Evolutionary conservation across 2,888 invertebrate species (phyloP).

Genomic region (Drosophila emarginata): DNA sequence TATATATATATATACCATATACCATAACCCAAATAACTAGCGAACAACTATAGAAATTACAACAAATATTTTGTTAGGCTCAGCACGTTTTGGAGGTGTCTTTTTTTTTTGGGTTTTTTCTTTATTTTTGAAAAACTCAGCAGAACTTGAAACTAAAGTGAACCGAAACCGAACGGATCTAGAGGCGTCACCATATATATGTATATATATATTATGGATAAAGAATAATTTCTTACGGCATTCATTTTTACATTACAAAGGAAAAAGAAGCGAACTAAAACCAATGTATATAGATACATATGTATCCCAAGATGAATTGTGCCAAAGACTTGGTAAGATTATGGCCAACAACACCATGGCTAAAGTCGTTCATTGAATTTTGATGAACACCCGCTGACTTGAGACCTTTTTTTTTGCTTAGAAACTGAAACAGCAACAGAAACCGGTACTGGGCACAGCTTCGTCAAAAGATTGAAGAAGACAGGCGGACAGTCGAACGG

Average conservation of each 20-base stretch:
- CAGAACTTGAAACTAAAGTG: slow-evolving; percentile 27
- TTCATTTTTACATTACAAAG: slow-evolving; percentile 64
- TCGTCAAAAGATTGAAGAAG: slow-evolving; percentile 12
- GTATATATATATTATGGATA: not conserved
- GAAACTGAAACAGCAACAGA: slow-evolving; percentile 38
- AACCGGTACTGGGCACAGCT: slow-evolving; percentile 57
- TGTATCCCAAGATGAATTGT: slow-evolving; percentile 54
- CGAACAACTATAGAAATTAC: slow-evolving; percentile 22
- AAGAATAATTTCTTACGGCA: slow-evolving; percentile 20
- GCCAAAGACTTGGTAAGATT: slow-evolving; percentile 30
- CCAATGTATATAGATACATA: slow-evolving; percentile 12
- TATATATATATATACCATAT: slow-evolving; percentile 23
- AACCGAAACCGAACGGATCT: slow-evolving; percentile 4
- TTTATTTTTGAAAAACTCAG: slow-evolving; percentile 36
- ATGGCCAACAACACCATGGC: not conserved
- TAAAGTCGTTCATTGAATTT: slow-evolving; percentile 61
- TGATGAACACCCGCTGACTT: slow-evolving; percentile 71
- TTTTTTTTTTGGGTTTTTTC: slow-evolving; percentile 14
- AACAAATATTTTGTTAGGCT: slow-evolving; percentile 66
- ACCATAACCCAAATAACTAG: slow-evolving; percentile 19
- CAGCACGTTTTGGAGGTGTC: slow-evolving; percentile 62
- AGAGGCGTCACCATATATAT: slow-evolving; percentile 27
- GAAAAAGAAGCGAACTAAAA: not conserved
- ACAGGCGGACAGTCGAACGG: too few species aligned
- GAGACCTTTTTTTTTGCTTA: slow-evolving; percentile 39